A percentile compares a stretch with the other conserved stretches of the same genome.
Evolutionary conservation across 2,113 vertebrate species (phyloP).

Genomic region (Macroglossus sobrinus): DNA sequence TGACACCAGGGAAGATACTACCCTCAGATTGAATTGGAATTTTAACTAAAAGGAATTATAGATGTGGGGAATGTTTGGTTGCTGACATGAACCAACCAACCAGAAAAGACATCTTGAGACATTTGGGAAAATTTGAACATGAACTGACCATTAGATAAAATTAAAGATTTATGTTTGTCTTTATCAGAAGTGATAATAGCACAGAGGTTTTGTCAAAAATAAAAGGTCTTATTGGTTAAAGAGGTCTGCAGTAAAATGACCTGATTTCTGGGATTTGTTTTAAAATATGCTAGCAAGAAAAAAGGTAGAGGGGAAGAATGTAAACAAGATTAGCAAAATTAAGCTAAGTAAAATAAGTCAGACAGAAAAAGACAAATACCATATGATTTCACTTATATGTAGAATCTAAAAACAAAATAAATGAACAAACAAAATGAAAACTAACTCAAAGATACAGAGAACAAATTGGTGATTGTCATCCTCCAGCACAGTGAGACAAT

Average conservation of each 20-base stretch:
- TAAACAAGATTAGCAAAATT: neutral
- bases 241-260: neutral
- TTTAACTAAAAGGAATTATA: neutral
- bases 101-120: neutral
- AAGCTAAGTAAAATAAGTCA: no score
- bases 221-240: neutral
- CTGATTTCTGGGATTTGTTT: neutral
- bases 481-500: no score
- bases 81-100: neutral
- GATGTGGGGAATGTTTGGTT: neutral
- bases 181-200: neutral
- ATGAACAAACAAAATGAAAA: no score
- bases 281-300: neutral
- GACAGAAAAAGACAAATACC: no score
- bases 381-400: no score
- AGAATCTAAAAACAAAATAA: no score
- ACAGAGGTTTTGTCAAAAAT: neutral
- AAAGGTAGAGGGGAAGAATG: neutral
- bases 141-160: neutral
- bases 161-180: neutral
- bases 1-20: neutral
- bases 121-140: neutral
- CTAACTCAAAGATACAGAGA: no score
- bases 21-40: neutral
- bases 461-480: no score